Conservation (phyloP, 2,797 vertebrate species). For the Leptodactylus fallax region DNA sequence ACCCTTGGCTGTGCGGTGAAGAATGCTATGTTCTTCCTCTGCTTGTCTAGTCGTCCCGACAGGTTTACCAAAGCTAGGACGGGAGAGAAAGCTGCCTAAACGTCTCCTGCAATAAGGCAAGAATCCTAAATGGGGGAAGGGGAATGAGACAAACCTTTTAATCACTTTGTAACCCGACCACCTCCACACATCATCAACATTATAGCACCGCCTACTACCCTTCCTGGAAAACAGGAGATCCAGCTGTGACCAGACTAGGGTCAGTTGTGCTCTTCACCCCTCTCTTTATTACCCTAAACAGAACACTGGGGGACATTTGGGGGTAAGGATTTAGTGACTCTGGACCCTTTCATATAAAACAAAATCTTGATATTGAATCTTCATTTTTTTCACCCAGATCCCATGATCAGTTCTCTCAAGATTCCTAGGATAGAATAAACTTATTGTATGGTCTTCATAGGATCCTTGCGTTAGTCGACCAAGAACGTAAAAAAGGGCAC, state of each 20-base stretch:
- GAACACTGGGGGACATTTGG: background rate
- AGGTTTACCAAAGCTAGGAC: background rate
- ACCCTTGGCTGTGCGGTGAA: conserved; percentile 4
- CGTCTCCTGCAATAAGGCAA: background rate
- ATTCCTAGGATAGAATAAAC: background rate
- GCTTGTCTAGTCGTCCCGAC: background rate
- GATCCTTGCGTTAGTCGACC: conserved; percentile 2
- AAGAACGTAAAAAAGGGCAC: background rate
- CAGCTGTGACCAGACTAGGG: conserved; percentile 40
- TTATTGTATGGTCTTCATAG: conserved; percentile 38
- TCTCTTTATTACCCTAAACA: background rate
- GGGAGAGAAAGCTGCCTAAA: background rate
- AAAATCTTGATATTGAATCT: background rate
- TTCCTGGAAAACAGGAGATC: conserved; percentile 37
- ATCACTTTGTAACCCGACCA: conserved; percentile 29
- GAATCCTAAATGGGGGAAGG: conserved; percentile 17
- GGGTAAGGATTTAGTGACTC: background rate
- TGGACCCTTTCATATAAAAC: background rate
- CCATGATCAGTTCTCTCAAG: background rate
- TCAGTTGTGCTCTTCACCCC: background rate
- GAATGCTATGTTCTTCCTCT: background rate
- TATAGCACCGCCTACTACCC: conserved; percentile 20
- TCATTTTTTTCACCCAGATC: background rate
- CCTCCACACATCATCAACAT: conserved; percentile 8
- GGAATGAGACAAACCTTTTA: background rate